A percentile compares a stretch with the other conserved stretches of the same genome.
These are phyloP conservation scores for Cavia aperea DNA, from an alignment of 2,113 vertebrate species.

Conservation along the genomic window DNA sequence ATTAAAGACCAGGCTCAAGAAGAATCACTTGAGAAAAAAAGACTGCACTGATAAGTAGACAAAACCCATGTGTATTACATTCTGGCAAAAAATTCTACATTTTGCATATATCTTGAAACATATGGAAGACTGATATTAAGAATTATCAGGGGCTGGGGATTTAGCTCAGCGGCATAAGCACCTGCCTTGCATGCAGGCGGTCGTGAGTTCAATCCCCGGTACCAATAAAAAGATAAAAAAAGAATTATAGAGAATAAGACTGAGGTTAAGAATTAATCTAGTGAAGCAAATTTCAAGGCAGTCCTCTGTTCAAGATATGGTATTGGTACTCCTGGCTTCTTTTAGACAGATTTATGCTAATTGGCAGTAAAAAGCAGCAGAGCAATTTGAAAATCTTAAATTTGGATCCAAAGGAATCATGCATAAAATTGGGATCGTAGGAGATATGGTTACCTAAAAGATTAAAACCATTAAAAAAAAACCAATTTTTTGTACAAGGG, in stretches of 20 bases:
- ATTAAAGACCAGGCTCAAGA: neutral
- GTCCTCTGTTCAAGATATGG: neutral
- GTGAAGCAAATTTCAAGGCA: neutral
- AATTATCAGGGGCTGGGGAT: neutral
- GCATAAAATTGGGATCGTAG: neutral
- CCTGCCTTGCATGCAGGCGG: too few species aligned
- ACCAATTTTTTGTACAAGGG: neutral
- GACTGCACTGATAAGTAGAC: neutral
- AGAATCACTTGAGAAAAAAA: neutral
- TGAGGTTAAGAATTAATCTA: neutral
- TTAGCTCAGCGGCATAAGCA: too few species aligned
- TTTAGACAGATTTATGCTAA: neutral
- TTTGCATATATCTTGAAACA: neutral
- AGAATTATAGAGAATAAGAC: neutral
- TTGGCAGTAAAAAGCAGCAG: neutral
- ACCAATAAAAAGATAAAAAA: neutral
- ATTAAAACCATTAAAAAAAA: neutral
- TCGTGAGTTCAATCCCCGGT: too few species aligned
- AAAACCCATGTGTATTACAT: neutral
- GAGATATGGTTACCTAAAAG: neutral
- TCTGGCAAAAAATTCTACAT: neutral
- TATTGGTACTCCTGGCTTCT: neutral
- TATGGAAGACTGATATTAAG: neutral
- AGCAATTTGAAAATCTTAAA: neutral
- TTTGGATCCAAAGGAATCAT: neutral